Base-by-base conservation (phyloP, 2,888 invertebrate species). In the Pocota personata region DNA sequence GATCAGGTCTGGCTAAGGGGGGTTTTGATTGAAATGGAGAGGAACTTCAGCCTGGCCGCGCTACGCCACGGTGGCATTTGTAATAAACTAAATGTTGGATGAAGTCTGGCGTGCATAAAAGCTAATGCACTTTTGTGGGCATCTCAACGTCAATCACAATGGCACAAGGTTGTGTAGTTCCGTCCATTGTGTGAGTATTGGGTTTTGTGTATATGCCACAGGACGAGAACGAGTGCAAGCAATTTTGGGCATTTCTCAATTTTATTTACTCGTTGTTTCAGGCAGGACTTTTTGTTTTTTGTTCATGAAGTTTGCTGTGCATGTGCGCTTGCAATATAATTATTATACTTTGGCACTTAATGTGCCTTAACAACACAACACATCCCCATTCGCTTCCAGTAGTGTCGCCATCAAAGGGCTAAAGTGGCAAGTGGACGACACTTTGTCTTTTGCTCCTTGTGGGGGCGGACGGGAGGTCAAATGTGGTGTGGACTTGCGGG, bases 101-200 rank as follows among this genome's bases (percentile, higher is more conserved):
- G 88, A 88, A 88, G 87, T 87, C 88, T 88, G 86, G 83, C 88
- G 86, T 87, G 87, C 87, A 87, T 87, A 88, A 90, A 90, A 90
- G 91, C 91, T 91, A 91, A 91, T 91, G 91, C 91, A 91, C 91
- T 91, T 91, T 90, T 89, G 89, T 88, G 89, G 89, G 89, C 90
- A 90, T 90, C 91, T 90, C 90, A 91, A 90, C 88, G 89, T 90
- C 90, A 90, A 90, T 90, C 89, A 89, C 73, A 67, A 86, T 87
- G 80, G 76, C 80, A 80, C 82, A 72, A 60, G 72, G 60, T 67
- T 72, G 76, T 72, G 76, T 75, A 66, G 69, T 84, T 48, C 73
- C 43, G 50, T 46, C 73, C 48, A 60, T 37, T 35, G 16, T 40
- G 12, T 35, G n/a, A n/a, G 21, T 37, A n/a, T 50, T 58, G 27